A percentile compares a stretch with the other conserved stretches of the same genome.
Evolutionary conservation across 2,113 vertebrate genomes (phyloP).

Genomic region (Brachirus orientalis): DNA sequence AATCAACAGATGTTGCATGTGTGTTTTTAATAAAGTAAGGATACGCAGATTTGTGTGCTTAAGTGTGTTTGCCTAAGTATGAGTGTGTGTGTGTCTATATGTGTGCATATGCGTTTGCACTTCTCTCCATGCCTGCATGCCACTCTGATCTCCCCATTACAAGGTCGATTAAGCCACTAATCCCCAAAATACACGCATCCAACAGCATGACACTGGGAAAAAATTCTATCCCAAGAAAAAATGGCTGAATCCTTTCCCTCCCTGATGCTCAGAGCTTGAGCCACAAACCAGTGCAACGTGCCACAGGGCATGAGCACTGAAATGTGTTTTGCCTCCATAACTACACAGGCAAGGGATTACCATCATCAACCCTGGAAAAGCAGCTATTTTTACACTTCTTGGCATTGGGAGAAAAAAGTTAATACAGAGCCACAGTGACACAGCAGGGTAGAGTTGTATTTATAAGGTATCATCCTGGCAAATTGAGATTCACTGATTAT

Average conservation of each 20-base stretch:
- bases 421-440: slow-evolving; percentile 44
- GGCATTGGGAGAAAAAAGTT: slow-evolving; percentile 48
- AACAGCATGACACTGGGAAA: slow-evolving; percentile 75
- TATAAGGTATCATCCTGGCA: slow-evolving; percentile 24
- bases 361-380: slow-evolving; percentile 68
- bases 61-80: slow-evolving; percentile 35
- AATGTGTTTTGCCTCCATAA: slow-evolving; percentile 78
- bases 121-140: slow-evolving; percentile 81
- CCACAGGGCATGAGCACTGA: slow-evolving; percentile 72
- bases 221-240: slow-evolving; percentile 65
- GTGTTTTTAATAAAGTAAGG: slow-evolving; percentile 61
- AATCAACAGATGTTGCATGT: slow-evolving; percentile 30
- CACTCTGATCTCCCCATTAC: slow-evolving; percentile 86
- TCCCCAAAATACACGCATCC: slow-evolving; percentile 85
- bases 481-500: slow-evolving; percentile 39
- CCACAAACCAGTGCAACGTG: slow-evolving; percentile 72
- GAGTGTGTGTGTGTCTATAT: slow-evolving; percentile 32
- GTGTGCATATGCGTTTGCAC: slow-evolving; percentile 55
- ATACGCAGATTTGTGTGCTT: slow-evolving; percentile 55
- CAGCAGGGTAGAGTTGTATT: slow-evolving; percentile 42
- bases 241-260: slow-evolving; percentile 71
- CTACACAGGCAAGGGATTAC: slow-evolving; percentile 78
- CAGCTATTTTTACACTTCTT: slow-evolving; percentile 67
- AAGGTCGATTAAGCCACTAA: slow-evolving; percentile 88
- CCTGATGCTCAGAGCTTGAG: slow-evolving; percentile 76